Evolutionary conservation across 2,113 vertebrate genomes (phyloP).

Genomic region (Patagioenas fasciata): DNA sequence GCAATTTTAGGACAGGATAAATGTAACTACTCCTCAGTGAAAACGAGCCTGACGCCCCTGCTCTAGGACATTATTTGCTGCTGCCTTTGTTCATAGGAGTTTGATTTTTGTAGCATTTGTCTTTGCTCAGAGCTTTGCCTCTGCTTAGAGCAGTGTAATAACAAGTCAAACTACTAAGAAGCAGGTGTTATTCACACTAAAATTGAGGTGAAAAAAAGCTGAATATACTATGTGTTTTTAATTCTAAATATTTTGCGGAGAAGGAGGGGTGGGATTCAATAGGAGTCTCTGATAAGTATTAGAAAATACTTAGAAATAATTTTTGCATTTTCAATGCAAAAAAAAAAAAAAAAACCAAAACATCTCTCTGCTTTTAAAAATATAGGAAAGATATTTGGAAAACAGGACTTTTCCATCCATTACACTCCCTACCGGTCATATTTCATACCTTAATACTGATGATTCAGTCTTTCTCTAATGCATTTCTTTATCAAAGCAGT

Average conservation of each 20-base stretch:
- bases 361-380: not conserved
- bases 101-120: not conserved
- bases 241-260: not conserved
- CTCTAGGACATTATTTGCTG: not conserved
- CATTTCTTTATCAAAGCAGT: not conserved
- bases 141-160: not conserved
- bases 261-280: accelerated
- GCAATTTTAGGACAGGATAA: not conserved
- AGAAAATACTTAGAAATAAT: not conserved
- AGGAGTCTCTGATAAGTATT: not conserved
- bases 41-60: too few species aligned
- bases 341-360: too few species aligned
- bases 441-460: slow-evolving; percentile 12
- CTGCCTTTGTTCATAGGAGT: not conserved
- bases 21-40: too few species aligned
- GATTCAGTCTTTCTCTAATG: not conserved
- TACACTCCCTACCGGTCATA: not conserved
- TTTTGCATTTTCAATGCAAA: not conserved
- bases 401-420: not conserved
- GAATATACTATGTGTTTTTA: not conserved
- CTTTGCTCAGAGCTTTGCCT: not conserved
- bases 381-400: not conserved
- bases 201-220: not conserved
- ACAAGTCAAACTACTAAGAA: not conserved
- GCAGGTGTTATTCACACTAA: not conserved